Percentiles rank a stretch among this genome's conserved stretches.
Conservation (phyloP, 2,797 vertebrate genomes). For the Xiphophorus birchmanni region DNA sequence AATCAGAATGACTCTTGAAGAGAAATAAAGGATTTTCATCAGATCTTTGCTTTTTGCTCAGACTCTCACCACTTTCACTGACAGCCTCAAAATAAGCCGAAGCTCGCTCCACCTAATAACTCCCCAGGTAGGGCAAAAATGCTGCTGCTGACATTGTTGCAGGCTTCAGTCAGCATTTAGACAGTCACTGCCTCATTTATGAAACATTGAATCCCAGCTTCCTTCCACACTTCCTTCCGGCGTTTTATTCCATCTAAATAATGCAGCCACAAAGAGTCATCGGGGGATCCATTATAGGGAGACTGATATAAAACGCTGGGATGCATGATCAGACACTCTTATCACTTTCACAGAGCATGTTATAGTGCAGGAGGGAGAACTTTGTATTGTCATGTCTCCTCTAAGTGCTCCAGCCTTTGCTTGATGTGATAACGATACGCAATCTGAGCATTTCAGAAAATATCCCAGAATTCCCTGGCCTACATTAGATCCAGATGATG, state of each 20-base stretch:
- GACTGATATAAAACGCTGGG: conserved; percentile 73
- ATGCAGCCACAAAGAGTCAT: conserved; percentile 76
- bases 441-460: conserved; percentile 52
- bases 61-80: conserved; percentile 12
- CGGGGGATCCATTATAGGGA: conserved; percentile 73
- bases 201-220: conserved; percentile 62
- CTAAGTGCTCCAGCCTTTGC: conserved; percentile 78
- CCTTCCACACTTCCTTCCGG: conserved; percentile 68
- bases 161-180: conserved; percentile 65
- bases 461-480: conserved; percentile 49
- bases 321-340: conserved; percentile 75
- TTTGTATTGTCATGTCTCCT: conserved; percentile 73
- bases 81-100: conserved; percentile 32
- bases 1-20: background rate
- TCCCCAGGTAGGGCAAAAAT: conserved; percentile 41
- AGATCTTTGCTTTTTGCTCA: conserved; percentile 5
- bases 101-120: conserved; percentile 45
- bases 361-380: conserved; percentile 72
- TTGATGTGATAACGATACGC: conserved; percentile 57
- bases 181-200: conserved; percentile 53
- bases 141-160: conserved; percentile 42
- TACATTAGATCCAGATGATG: conserved; percentile 67
- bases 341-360: conserved; percentile 74
- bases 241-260: conserved; percentile 81
- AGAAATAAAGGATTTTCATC: conserved; percentile 1